These are phyloP conservation scores for Kryptopterus vitreolus DNA, from an alignment of 2,797 vertebrate species.

Conservation along the genomic window DNA sequence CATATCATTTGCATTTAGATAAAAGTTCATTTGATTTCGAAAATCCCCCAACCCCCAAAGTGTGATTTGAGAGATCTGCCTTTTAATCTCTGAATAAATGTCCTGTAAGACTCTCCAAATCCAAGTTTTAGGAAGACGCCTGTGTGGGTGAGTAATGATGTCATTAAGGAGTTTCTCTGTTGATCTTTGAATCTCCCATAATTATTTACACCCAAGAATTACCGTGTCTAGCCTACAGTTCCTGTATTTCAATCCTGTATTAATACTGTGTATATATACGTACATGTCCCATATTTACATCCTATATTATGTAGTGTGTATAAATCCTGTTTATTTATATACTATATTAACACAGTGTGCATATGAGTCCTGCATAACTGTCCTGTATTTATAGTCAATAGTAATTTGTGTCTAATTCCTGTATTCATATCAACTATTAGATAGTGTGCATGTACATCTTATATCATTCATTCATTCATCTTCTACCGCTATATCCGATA, in stretches of 20 bases:
- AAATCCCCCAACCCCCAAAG: slow-evolving; percentile 43
- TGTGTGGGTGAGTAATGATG: slow-evolving; percentile 27
- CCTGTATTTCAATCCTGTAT: background rate
- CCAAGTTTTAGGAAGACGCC: slow-evolving; percentile 26
- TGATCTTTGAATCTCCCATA: slow-evolving; percentile 1
- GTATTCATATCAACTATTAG: no score
- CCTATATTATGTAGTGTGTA: no score
- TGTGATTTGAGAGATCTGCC: slow-evolving; percentile 42
- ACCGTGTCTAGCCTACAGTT: background rate
- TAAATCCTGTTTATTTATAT: no score
- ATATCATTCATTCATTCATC: no score
- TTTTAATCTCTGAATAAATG: slow-evolving; percentile 57
- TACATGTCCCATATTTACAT: background rate
- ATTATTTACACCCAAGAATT: slow-evolving; percentile 2
- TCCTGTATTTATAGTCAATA: no score
- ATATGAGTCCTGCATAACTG: no score
- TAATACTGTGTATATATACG: background rate
- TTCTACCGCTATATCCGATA: no score
- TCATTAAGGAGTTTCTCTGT: slow-evolving; percentile 20
- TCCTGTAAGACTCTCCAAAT: slow-evolving; percentile 23
- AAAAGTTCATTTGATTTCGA: slow-evolving; percentile 58
- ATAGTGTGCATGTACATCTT: background rate
- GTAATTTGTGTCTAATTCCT: no score
- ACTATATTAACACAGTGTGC: no score
- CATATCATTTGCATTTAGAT: slow-evolving; percentile 59